Base-by-base conservation (phyloP, 2,888 invertebrate genomes). In the Chloromyia formosa region DNA sequence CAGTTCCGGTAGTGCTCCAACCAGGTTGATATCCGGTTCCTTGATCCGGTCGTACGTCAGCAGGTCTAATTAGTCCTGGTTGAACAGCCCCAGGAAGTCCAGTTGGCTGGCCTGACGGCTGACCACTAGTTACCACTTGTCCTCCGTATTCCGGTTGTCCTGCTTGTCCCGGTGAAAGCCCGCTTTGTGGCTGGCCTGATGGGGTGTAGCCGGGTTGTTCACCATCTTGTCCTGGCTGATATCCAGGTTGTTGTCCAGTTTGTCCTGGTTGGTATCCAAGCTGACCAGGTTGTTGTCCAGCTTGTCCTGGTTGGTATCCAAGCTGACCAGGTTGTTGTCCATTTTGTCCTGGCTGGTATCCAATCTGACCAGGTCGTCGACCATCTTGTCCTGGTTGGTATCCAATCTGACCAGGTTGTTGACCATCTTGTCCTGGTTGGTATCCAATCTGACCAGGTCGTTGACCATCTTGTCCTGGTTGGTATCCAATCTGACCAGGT, bases 61-160 rank as follows among this genome's bases (percentile, higher is more conserved):
- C 49, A 18, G 69, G 53, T 68, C 16, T 18, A 53, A n/a, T 12
- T 64, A 2, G 16, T n/a, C n/a, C 71, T n/a, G 54, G 66, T 27
- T 54, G 49, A 1, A 49, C 12, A n/a, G 62, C 74, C 7, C 27
- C 27, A 7, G 27, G 27, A 35, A n/a, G n/a, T n/a, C n/a, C n/a
- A n/a, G n/a, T n/a, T n/a, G n/a, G n/a, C n/a, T n/a, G n/a, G n/a
- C n/a, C n/a, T n/a, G n/a, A n/a, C n/a, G n/a, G n/a, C n/a, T n/a
- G n/a, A n/a, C n/a, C n/a, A n/a, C n/a, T n/a, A n/a, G n/a, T 18
- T 16, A 20, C 69, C 12, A 40, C 64, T 40, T 53, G 45, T 0
- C 5, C 42, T 42, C 68, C 73, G 18, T n/a, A n/a, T n/a, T 12
- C 56, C 10, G 61, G 23, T 9, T 61, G 61, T 5, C n/a, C n/a